Evolutionary conservation across 1,140 invertebrate species (phyloP).

Genomic region (Drosophila tani): DNA sequence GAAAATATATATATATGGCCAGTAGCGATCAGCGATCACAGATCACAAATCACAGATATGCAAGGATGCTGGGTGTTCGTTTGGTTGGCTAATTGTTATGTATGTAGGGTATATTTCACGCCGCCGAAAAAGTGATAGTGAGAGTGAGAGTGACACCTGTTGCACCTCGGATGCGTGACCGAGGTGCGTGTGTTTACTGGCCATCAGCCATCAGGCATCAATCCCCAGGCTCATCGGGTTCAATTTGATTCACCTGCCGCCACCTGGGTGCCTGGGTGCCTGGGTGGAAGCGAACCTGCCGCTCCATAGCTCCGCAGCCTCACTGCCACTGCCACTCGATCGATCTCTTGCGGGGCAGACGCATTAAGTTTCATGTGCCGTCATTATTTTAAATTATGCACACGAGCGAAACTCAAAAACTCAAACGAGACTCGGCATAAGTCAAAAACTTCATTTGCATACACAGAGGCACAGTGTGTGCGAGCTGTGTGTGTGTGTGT

Average conservation of each 20-base stretch:
- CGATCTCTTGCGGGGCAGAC: constrained; percentile 63
- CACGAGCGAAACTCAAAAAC: constrained; percentile 64
- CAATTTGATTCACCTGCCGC: constrained; percentile 38
- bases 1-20: constrained; percentile 23
- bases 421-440: constrained; percentile 54
- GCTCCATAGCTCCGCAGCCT: neutral
- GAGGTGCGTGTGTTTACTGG: constrained; percentile 40
- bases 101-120: constrained; percentile 56
- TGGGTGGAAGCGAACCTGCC: no score
- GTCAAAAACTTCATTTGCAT: constrained; percentile 78
- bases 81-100: constrained; percentile 72
- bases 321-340: constrained; percentile 30
- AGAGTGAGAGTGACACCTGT: constrained; percentile 65
- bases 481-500: constrained; percentile 23
- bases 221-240: constrained; percentile 39
- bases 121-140: constrained; percentile 66
- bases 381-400: constrained; percentile 84
- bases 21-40: constrained; percentile 50
- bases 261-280: neutral
- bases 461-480: constrained; percentile 1
- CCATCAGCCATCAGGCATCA: constrained; percentile 52
- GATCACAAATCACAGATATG: constrained; percentile 56
- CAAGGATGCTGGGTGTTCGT: constrained; percentile 53
- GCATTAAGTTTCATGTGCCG: constrained; percentile 76
- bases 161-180: constrained; percentile 32